These are phyloP conservation scores for Ceriagrion tenellum DNA, from an alignment of 2,888 invertebrate species.

Conservation along the genomic window DNA sequence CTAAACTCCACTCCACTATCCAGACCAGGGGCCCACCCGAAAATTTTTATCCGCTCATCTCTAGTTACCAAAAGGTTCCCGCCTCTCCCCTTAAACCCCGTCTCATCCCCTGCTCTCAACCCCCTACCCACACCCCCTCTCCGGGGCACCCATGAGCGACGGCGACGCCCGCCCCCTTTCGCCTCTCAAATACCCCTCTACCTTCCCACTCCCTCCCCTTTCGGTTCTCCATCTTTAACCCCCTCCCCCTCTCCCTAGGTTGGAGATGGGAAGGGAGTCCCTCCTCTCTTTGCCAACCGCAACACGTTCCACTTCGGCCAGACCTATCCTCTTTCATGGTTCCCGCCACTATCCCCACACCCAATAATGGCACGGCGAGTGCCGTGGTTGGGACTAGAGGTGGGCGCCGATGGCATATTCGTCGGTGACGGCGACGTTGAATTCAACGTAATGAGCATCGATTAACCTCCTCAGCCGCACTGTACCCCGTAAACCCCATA, in stretches of 20 bases:
- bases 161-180: not conserved
- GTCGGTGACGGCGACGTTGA: no score
- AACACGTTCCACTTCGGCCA: not conserved
- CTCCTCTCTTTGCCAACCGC: constrained; percentile 3
- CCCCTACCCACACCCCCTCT: not conserved
- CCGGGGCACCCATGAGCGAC: not conserved
- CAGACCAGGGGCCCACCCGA: not conserved
- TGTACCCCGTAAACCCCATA: no score
- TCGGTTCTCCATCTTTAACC: not conserved
- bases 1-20: not conserved
- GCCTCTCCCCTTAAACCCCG: not conserved
- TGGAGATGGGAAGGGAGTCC: not conserved
- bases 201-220: not conserved
- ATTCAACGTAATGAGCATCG: no score
- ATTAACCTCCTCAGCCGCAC: no score
- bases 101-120: not conserved
- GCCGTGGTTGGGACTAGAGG: not conserved
- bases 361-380: not conserved
- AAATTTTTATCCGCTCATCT: constrained; percentile 35
- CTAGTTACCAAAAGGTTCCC: constrained; percentile 19
- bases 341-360: not conserved
- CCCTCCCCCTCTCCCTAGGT: no score
- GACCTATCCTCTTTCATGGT: not conserved
- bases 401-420: not conserved
- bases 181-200: not conserved